phyloP scores from a whole-genome alignment of 2,797 vertebrate species.

The Scyliorhinus canicula region DNA sequence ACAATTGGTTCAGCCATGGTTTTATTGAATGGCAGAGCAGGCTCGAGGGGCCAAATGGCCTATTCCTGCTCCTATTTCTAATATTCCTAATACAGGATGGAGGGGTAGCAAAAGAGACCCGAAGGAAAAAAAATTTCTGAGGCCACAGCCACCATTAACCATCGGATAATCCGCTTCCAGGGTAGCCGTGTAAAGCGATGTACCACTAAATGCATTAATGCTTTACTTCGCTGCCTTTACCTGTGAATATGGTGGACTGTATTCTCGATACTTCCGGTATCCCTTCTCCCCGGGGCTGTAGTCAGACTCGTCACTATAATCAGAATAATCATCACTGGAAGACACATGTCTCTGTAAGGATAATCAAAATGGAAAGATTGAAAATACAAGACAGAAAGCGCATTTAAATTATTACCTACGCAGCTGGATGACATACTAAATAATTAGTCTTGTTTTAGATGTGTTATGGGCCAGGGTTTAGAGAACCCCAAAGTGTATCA shows the following conservation, averaged over 20 bases:
- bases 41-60: too few species aligned
- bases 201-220: background rate
- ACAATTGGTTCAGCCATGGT: too few species aligned
- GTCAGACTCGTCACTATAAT: constrained; percentile 86
- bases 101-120: background rate
- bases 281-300: constrained; percentile 85
- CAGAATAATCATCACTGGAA: constrained; percentile 87
- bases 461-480: too few species aligned
- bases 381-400: background rate
- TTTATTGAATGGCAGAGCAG: too few species aligned
- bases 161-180: background rate
- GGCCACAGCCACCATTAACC: background rate
- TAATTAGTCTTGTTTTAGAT: background rate
- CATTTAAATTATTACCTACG: background rate
- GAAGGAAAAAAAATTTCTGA: background rate
- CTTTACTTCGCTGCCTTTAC: constrained; percentile 57
- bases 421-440: background rate
- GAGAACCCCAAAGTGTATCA: too few species aligned
- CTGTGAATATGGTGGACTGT: constrained; percentile 74
- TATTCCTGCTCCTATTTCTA: too few species aligned
- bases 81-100: background rate
- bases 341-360: constrained; percentile 76
- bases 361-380: background rate
- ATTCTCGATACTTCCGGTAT: constrained; percentile 77
- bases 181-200: background rate